These are phyloP conservation scores for Caenorhabditis angaria DNA, from an alignment of 2,888 invertebrate genomes.

Conservation along the genomic window DNA sequence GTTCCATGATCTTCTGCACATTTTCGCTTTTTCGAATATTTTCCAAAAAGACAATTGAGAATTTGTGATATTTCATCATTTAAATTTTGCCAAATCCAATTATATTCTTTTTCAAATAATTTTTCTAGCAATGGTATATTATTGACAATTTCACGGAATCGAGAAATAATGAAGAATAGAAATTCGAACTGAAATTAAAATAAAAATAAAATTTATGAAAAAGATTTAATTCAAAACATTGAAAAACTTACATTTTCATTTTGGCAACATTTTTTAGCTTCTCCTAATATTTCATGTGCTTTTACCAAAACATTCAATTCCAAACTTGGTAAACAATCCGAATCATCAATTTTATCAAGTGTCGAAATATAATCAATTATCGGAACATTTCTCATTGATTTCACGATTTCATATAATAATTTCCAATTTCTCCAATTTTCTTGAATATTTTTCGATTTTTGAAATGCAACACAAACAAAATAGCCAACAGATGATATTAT, in stretches of 20 bases:
- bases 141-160: conserved; percentile 24
- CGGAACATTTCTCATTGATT: neutral
- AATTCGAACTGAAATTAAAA: conserved; percentile 46
- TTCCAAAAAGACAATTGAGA: conserved; percentile 47
- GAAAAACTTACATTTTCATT: conserved; percentile 31
- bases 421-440: conserved; percentile 38
- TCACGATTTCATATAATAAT: conserved; percentile 26
- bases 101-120: conserved; percentile 34
- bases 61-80: conserved; percentile 43
- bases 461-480: conserved; percentile 20
- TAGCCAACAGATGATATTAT: conserved; percentile 30
- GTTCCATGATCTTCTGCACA: conserved; percentile 37
- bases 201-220: neutral
- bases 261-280: conserved; percentile 24
- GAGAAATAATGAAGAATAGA: conserved; percentile 31
- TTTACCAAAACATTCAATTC: conserved; percentile 47
- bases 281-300: conserved; percentile 50
- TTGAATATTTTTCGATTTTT: conserved; percentile 21
- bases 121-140: conserved; percentile 22
- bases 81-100: conserved; percentile 46
- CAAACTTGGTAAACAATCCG: conserved; percentile 38
- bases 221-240: neutral
- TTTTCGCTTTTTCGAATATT: conserved; percentile 37
- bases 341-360: conserved; percentile 23
- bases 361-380: conserved; percentile 30